Evolutionary conservation across 2,113 vertebrate genomes (phyloP), one percentile per base, ranked within the genome.

Genomic region (Chamaetylas fuelleborni): DNA sequence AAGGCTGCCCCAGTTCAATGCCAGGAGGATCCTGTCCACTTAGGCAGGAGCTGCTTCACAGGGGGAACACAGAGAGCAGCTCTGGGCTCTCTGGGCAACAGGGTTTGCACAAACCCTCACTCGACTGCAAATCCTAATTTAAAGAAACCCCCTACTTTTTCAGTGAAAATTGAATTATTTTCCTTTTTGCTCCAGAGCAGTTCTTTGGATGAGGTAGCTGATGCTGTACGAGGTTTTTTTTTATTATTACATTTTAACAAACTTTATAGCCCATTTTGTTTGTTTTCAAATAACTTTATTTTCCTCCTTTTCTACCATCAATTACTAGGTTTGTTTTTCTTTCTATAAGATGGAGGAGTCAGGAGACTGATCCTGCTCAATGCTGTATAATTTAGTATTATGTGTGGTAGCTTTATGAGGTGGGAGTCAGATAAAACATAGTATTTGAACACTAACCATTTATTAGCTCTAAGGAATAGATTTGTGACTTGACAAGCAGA

Each of bases 211-310:
- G 66, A 6, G 48, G 80, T 67, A 25, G 47, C 45, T 81, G 96
- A 45, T 34, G 81, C 88, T 83, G 84, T 73, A 83, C 48, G 81
- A 95, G 73, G 9, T 23, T 51, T 81, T 73, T 92, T 92, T 93
- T 97, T 96, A 97, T 95, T 95, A 97, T 96, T 98, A 93, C 45
- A 42, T 97, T 98, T 98, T 97, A 98, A 97, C 96, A 97, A 98
- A 98, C 97, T 98, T 98, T 98, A 98, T 98, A 93, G 98, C 97
- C 97, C 97, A 96, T 98, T 97, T 98, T 97, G 96, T 98, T 98
- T 97, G 96, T 97, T 98, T 96, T 90, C 96, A 96, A 98, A 98
- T 97, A 98, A 98, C 96, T 98, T 98, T 97, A 95, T 96, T 97
- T 96, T 96, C 97, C 86, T 96, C 92, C 97, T 96, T 96, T 92